phyloP scores from a whole-genome alignment of 2,113 vertebrate genomes.

The Salminus brasiliensis region DNA sequence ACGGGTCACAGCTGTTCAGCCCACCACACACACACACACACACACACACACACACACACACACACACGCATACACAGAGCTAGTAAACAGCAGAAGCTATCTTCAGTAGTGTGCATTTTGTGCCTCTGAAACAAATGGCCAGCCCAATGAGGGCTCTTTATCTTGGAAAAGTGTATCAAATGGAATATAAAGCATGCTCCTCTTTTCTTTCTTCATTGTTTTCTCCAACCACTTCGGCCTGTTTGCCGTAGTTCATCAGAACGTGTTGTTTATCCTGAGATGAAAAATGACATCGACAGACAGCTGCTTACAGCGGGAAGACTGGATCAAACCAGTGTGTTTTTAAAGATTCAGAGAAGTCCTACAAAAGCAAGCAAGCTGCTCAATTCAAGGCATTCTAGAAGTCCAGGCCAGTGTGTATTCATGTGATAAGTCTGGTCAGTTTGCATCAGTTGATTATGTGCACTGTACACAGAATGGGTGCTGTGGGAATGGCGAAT shows the following conservation, averaged over 20 bases:
- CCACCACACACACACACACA: slow-evolving; percentile 8
- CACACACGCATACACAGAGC: slow-evolving; percentile 2
- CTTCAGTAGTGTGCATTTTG: not conserved
- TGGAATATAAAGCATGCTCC: not conserved
- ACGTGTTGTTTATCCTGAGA: not conserved
- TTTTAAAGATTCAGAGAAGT: not conserved
- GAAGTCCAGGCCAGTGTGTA: not conserved
- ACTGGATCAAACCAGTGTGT: not conserved
- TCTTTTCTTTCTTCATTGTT: not conserved
- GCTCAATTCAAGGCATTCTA: not conserved
- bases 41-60: slow-evolving; percentile 18
- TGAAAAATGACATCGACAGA: not conserved
- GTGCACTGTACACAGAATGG: not conserved
- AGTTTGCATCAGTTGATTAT: not conserved
- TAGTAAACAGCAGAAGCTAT: not conserved
- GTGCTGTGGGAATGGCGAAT: not conserved
- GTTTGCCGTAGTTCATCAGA: not conserved
- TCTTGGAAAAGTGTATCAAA: not conserved
- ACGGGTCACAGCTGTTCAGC: slow-evolving; percentile 34
- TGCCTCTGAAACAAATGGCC: not conserved
- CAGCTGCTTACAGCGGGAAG: slow-evolving; percentile 1
- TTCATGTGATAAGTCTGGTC: not conserved
- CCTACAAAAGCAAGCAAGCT: not conserved
- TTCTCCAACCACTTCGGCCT: not conserved
- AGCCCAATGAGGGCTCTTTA: not conserved